Percentiles rank a stretch among this genome's conserved stretches.
These are phyloP conservation scores for Clarias magur DNA, from an alignment of 2,113 vertebrate species.

Conservation along the genomic window DNA sequence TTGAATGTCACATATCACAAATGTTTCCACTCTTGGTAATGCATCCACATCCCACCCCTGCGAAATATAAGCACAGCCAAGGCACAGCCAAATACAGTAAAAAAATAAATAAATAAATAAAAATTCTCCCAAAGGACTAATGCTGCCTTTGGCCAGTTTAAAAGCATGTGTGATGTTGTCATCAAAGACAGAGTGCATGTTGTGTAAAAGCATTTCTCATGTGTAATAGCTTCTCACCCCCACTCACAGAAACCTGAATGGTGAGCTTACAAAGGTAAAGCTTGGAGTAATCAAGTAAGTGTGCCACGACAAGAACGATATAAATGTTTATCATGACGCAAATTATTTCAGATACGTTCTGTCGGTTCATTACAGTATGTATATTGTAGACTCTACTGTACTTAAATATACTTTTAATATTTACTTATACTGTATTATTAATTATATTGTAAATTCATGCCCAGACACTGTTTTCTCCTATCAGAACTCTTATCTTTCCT, in stretches of 20 bases:
- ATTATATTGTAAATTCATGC: conserved; percentile 1
- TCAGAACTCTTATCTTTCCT: neutral
- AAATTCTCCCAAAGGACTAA: neutral
- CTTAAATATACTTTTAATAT: neutral
- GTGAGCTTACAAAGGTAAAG: neutral
- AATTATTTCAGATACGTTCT: neutral
- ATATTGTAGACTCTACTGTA: neutral
- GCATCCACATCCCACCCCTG: conserved; percentile 5
- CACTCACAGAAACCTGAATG: neutral
- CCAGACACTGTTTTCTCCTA: neutral
- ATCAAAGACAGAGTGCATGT: conserved; percentile 2
- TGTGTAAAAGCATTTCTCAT: conserved; percentile 3
- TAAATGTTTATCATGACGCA: neutral
- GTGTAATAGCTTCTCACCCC: neutral
- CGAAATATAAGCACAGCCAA: conserved; percentile 10
- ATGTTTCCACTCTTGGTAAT: conserved; percentile 19
- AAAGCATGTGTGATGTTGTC: conserved; percentile 14
- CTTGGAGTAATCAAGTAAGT: neutral
- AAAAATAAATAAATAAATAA: neutral
- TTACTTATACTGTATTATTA: too few species aligned
- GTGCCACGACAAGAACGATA: neutral
- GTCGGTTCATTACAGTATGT: neutral
- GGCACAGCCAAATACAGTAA: neutral
- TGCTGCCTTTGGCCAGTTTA: conserved; percentile 1
- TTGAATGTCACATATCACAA: conserved; percentile 1